These are phyloP conservation scores for Hyposoter dolosus DNA, from an alignment of 2,888 invertebrate genomes.

Conservation along the genomic window DNA sequence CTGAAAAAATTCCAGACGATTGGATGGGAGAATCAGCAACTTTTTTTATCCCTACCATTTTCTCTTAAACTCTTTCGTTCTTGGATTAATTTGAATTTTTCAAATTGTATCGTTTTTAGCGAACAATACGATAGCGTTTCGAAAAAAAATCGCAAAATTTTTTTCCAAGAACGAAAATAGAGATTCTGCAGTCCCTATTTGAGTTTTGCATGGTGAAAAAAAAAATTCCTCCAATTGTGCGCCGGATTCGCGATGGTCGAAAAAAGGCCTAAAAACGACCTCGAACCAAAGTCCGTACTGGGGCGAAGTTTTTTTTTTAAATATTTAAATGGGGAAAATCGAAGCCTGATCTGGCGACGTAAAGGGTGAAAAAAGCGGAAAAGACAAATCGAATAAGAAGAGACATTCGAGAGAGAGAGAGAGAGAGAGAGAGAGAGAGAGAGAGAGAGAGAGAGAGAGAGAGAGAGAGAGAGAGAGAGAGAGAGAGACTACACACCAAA, in stretches of 20 bases:
- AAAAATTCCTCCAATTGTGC: constrained; percentile 3
- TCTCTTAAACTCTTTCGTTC: background rate
- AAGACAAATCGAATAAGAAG: background rate
- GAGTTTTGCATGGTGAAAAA: background rate
- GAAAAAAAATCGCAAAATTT: constrained; percentile 11
- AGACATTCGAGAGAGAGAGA: background rate
- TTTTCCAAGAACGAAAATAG: background rate
- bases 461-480: too few species aligned
- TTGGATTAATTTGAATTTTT: constrained; percentile 10
- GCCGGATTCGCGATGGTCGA: constrained; percentile 17
- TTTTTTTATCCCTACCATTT: constrained; percentile 20
- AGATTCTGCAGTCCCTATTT: background rate
- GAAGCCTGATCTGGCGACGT: background rate
- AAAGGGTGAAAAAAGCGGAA: background rate
- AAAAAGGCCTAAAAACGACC: constrained; percentile 10
- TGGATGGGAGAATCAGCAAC: background rate
- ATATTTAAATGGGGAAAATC: background rate
- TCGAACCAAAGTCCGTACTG: background rate
- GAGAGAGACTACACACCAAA: too few species aligned
- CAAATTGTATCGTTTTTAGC: constrained; percentile 18
- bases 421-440: too few species aligned
- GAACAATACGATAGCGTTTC: constrained; percentile 7
- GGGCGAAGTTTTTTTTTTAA: background rate
- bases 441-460: too few species aligned
- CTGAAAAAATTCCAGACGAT: too few species aligned